These are phyloP conservation scores for Eilema depressum DNA, from an alignment of 2,888 invertebrate genomes.

Conservation along the genomic window DNA sequence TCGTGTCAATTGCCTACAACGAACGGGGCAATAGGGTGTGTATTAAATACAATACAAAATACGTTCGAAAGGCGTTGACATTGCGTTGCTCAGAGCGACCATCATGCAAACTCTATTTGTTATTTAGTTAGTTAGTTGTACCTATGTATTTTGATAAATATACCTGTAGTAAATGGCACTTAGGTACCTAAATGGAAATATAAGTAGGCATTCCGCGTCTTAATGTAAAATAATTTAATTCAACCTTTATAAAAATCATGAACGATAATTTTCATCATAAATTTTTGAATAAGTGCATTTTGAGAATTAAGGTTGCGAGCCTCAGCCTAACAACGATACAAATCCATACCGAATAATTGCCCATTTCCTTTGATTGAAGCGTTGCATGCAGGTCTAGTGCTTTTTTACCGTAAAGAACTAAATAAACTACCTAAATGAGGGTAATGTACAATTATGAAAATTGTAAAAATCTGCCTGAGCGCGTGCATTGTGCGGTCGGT, in stretches of 20 bases:
- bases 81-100: slow-evolving; percentile 51
- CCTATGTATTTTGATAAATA: background rate
- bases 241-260: slow-evolving; percentile 15
- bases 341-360: slow-evolving; percentile 49
- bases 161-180: background rate
- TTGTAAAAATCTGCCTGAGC: slow-evolving; percentile 56
- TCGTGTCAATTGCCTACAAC: background rate
- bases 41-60: background rate
- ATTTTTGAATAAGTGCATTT: slow-evolving; percentile 24
- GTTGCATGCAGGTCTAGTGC: slow-evolving; percentile 48
- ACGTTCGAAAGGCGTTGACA: slow-evolving; percentile 50
- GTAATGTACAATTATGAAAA: slow-evolving; percentile 66
- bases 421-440: slow-evolving; percentile 56
- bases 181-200: background rate
- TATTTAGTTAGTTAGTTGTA: no score
- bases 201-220: background rate
- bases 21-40: background rate
- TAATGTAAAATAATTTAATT: background rate
- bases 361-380: slow-evolving; percentile 60
- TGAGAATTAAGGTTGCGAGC: slow-evolving; percentile 20
- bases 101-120: slow-evolving; percentile 41
- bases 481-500: slow-evolving; percentile 70
- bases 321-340: slow-evolving; percentile 32
- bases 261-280: slow-evolving; percentile 20
- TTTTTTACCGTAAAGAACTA: slow-evolving; percentile 51